These are phyloP conservation scores for Hydropsyche tenuis DNA, from an alignment of 1,140 invertebrate species.

Conservation along the genomic window DNA sequence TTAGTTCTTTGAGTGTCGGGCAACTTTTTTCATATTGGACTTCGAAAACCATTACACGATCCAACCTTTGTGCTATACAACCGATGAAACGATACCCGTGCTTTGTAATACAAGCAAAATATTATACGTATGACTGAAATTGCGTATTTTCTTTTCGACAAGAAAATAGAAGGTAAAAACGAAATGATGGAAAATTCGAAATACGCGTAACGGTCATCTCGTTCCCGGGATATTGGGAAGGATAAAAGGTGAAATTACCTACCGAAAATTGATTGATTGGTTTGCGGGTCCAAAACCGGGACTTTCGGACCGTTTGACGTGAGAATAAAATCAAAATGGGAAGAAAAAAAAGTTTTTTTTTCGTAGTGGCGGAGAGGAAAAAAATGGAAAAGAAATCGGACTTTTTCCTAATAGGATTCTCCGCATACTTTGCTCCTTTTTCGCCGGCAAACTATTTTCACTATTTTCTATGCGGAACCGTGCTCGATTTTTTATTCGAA, in stretches of 20 bases:
- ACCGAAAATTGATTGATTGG: conserved; percentile 27
- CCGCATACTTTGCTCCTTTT: conserved; percentile 4
- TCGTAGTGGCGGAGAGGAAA: neutral
- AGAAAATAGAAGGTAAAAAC: too few relatives aligned
- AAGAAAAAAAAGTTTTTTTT: neutral
- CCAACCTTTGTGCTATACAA: too few relatives aligned
- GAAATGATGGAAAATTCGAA: too few relatives aligned
- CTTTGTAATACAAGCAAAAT: too few relatives aligned
- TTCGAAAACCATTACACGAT: too few relatives aligned
- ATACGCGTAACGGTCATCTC: neutral
- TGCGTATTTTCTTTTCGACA: too few relatives aligned
- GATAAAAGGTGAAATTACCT: conserved; percentile 15
- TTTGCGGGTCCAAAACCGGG: neutral
- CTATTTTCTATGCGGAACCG: neutral
- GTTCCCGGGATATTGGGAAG: neutral
- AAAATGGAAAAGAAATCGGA: neutral
- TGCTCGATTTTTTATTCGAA: neutral
- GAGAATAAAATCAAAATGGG: conserved; percentile 26
- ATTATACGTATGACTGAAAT: too few relatives aligned
- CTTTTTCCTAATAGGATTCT: conserved; percentile 22
- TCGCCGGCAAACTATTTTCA: neutral
- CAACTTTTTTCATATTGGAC: too few relatives aligned
- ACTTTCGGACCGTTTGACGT: neutral
- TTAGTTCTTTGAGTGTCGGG: too few relatives aligned
- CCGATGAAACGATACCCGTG: too few relatives aligned